These are phyloP conservation scores for Galendromus occidentalis DNA, from an alignment of 1,140 invertebrate species.

Conservation along the genomic window DNA sequence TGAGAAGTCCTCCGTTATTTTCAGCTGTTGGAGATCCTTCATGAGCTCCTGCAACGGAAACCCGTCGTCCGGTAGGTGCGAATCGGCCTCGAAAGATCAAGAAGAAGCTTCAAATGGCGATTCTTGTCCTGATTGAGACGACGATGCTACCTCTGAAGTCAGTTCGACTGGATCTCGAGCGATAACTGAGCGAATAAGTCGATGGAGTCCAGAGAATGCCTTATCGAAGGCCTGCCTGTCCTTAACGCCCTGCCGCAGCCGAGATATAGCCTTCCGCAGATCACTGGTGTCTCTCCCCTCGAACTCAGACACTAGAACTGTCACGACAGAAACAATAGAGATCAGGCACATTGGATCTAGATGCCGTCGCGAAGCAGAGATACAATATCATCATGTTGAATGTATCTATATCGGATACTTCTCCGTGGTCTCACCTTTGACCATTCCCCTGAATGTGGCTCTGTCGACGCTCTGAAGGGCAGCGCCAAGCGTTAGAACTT, in stretches of 20 bases:
- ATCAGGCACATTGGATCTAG: not conserved
- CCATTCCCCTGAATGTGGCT: not conserved
- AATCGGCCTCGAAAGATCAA: too few species aligned
- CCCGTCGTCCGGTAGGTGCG: too few species aligned
- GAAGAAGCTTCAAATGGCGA: too few species aligned
- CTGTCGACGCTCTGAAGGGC: not conserved
- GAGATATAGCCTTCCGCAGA: not conserved
- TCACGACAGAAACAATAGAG: not conserved
- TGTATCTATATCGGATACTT: too few species aligned
- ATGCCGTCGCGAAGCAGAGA: not conserved
- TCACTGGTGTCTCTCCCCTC: not conserved
- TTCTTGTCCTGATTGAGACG: too few species aligned
- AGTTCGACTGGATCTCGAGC: not conserved
- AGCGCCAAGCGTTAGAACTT: not conserved
- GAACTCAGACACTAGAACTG: not conserved
- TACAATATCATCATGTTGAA: not conserved
- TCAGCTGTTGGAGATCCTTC: not conserved
- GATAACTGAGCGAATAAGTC: not conserved
- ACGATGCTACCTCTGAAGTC: not conserved
- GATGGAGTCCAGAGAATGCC: not conserved
- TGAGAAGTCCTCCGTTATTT: not conserved
- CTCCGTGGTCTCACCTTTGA: not conserved
- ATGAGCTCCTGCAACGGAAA: conserved; percentile 4
- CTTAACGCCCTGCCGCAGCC: not conserved
- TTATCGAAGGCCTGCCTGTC: not conserved